Evolutionary conservation across 2,888 invertebrate genomes (phyloP).

Genomic region (Syrista parreyssii): DNA sequence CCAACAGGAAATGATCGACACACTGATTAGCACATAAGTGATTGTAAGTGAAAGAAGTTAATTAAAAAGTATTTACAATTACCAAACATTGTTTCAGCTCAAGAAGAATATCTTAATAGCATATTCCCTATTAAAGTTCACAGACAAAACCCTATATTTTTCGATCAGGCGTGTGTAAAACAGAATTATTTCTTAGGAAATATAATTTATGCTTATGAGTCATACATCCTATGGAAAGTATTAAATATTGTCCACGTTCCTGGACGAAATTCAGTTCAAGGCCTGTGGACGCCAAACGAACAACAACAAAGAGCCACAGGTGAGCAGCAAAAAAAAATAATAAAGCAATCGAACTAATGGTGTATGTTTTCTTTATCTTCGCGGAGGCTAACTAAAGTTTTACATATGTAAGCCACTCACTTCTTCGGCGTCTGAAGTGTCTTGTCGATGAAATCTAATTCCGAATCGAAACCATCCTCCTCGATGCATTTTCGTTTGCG

Average conservation of each 20-base stretch:
- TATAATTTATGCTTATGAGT: neutral
- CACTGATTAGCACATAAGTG: neutral
- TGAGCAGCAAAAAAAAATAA: neutral
- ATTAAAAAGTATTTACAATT: neutral
- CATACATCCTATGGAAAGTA: neutral
- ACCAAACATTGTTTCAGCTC: neutral
- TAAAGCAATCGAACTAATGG: neutral
- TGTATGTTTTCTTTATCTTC: neutral
- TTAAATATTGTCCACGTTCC: neutral
- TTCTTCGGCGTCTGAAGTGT: slow-evolving; percentile 75
- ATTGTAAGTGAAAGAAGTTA: neutral
- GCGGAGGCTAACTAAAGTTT: neutral
- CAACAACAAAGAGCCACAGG: neutral
- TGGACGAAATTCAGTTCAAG: neutral
- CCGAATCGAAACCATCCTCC: slow-evolving; percentile 67
- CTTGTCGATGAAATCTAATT: slow-evolving; percentile 69
- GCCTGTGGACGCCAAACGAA: neutral
- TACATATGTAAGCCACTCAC: slow-evolving; percentile 60
- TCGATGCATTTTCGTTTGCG: slow-evolving; percentile 71
- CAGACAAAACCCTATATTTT: neutral
- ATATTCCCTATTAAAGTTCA: neutral
- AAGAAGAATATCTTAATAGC: neutral
- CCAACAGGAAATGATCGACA: neutral
- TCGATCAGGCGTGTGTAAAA: neutral
- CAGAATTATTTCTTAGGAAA: neutral